These are phyloP conservation scores for Drosophila kambysellisi DNA, from an alignment of 2,888 invertebrate genomes.

Conservation along the genomic window DNA sequence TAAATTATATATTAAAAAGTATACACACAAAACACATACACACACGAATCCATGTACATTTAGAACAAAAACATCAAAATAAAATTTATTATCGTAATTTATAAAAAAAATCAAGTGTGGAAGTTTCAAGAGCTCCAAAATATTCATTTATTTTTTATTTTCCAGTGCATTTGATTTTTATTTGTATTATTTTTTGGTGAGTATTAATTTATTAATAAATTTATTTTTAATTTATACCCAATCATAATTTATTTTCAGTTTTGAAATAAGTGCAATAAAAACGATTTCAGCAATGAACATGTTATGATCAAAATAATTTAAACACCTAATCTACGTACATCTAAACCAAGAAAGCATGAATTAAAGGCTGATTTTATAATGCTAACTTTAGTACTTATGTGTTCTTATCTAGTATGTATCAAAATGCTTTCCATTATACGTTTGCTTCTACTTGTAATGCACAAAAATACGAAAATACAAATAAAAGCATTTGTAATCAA, in stretches of 20 bases:
- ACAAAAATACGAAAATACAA: slow-evolving; percentile 41
- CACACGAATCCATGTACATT: slow-evolving; percentile 71
- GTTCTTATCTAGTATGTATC: slow-evolving; percentile 33
- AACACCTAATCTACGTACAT: slow-evolving; percentile 44
- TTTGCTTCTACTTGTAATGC: slow-evolving; percentile 37
- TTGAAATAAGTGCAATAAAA: slow-evolving; percentile 33
- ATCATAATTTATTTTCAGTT: slow-evolving; percentile 1
- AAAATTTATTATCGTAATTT: slow-evolving; percentile 70
- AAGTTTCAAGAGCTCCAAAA: slow-evolving; percentile 13
- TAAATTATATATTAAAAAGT: slow-evolving; percentile 63
- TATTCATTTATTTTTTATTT: slow-evolving; percentile 15
- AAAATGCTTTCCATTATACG: slow-evolving; percentile 22
- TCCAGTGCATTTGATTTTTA: slow-evolving; percentile 16
- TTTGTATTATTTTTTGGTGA: slow-evolving; percentile 28
- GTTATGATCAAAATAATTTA: slow-evolving; percentile 15
- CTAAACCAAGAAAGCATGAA: slow-evolving; percentile 43
- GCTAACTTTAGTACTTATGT: slow-evolving; percentile 48
- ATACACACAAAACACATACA: slow-evolving; percentile 36
- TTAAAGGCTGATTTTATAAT: slow-evolving; percentile 69
- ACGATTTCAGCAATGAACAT: slow-evolving; percentile 1
- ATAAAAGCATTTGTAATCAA: slow-evolving; percentile 45
- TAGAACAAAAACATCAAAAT: slow-evolving; percentile 65
- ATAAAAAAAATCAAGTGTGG: slow-evolving; percentile 43
- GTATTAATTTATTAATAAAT: slow-evolving; percentile 14
- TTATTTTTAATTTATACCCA: background rate